Percentiles rank a stretch among this genome's conserved stretches.
Evolutionary conservation across 2,888 invertebrate genomes (phyloP).

Genomic region (Agrotis clavis): DNA sequence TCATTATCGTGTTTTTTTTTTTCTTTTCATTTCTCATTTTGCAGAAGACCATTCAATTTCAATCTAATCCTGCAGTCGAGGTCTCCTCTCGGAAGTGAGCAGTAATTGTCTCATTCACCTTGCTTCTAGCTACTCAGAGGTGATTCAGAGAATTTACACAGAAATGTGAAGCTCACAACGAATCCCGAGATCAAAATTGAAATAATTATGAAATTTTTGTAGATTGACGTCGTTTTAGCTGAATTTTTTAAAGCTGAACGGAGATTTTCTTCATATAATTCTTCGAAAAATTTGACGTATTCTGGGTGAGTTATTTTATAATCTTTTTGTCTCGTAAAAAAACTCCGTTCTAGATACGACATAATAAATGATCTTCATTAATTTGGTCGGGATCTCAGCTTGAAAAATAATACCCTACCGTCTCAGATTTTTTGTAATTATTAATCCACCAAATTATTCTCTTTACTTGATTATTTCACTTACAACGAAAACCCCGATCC

Average conservation of each 20-base stretch:
- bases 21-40: constrained; percentile 69
- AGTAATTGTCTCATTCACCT: constrained; percentile 77
- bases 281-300: neutral
- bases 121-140: constrained; percentile 63
- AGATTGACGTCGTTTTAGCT: constrained; percentile 26
- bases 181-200: constrained; percentile 68
- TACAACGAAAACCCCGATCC: constrained; percentile 1
- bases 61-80: constrained; percentile 79
- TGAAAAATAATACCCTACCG: constrained; percentile 31
- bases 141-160: constrained; percentile 70
- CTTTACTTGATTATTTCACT: constrained; percentile 4
- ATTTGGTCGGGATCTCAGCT: constrained; percentile 39
- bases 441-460: constrained; percentile 39
- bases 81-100: constrained; percentile 76
- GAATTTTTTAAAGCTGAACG: constrained; percentile 8
- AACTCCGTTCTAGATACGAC: constrained; percentile 29
- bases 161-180: constrained; percentile 69
- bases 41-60: constrained; percentile 81
- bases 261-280: constrained; percentile 4
- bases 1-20: constrained; percentile 34
- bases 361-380: constrained; percentile 50
- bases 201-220: constrained; percentile 61
- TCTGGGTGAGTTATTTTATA: constrained; percentile 32
- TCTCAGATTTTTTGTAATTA: constrained; percentile 43
- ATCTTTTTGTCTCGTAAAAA: constrained; percentile 23